Percentiles rank a stretch among this genome's conserved stretches.
phyloP scores from a whole-genome alignment of 2,113 vertebrate species.

The Centropus bengalensis region DNA sequence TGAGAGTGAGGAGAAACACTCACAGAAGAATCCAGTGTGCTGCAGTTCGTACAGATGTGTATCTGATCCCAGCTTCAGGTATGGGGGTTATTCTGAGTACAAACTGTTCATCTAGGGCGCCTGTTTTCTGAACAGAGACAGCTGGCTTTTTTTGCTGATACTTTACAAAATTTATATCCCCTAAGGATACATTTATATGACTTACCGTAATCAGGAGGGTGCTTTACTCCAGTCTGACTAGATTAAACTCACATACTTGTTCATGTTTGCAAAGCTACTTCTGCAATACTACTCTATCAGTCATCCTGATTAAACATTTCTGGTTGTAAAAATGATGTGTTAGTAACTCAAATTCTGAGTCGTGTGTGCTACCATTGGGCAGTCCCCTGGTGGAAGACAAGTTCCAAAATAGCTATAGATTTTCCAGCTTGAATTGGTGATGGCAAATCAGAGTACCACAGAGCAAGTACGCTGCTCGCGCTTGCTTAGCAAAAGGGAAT shows the following conservation, averaged over 20 bases:
- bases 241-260: not conserved
- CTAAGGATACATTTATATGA: not conserved
- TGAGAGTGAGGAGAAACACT: not conserved
- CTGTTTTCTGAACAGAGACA: not conserved
- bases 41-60: not conserved
- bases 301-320: not conserved
- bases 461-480: not conserved
- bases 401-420: not conserved
- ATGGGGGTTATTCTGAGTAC: not conserved
- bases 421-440: not conserved
- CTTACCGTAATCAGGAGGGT: not conserved
- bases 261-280: not conserved
- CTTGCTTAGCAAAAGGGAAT: not conserved
- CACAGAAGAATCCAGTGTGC: not conserved
- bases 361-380: not conserved
- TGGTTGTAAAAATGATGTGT: not conserved
- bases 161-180: not conserved
- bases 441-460: not conserved
- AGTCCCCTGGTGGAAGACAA: not conserved
- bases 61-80: not conserved
- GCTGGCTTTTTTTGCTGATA: not conserved
- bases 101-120: not conserved
- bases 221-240: not conserved
- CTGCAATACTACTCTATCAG: not conserved
- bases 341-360: not conserved